Percentiles rank a stretch among this genome's conserved stretches.
Evolutionary conservation across 2,888 invertebrate genomes (phyloP).

Genomic region (Anthophora plumipes): DNA sequence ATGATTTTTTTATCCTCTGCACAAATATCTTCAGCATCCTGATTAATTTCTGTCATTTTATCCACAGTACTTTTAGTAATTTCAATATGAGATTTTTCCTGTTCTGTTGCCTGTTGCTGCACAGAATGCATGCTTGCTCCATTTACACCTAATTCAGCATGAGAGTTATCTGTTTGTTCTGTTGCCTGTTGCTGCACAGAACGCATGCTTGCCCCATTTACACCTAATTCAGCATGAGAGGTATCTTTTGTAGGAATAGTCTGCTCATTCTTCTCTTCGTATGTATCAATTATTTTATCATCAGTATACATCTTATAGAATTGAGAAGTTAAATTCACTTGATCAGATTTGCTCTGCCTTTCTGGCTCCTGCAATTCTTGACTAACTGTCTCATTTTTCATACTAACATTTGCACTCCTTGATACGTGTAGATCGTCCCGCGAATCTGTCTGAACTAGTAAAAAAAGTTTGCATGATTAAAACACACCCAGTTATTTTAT

Average conservation of each 20-base stretch:
- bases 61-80: background rate
- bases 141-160: too few species aligned
- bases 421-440: background rate
- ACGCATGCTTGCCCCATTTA: background rate
- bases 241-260: conserved; percentile 38
- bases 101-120: background rate
- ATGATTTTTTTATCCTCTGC: conserved; percentile 12
- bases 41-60: background rate
- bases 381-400: background rate
- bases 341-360: conserved; percentile 17
- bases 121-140: background rate
- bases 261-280: conserved; percentile 22
- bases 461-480: conserved; percentile 1
- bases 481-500: background rate
- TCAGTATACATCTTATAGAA: background rate
- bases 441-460: conserved; percentile 23
- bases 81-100: background rate
- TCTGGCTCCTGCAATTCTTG: background rate
- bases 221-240: background rate
- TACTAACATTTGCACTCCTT: background rate
- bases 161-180: background rate
- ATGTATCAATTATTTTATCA: conserved; percentile 16
- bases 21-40: background rate
- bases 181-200: background rate
- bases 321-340: conserved; percentile 1